A percentile compares a stretch with the other conserved stretches of the same genome.
Conservation (phyloP, 2,888 invertebrate species). For the Agriopis leucophaearia region DNA sequence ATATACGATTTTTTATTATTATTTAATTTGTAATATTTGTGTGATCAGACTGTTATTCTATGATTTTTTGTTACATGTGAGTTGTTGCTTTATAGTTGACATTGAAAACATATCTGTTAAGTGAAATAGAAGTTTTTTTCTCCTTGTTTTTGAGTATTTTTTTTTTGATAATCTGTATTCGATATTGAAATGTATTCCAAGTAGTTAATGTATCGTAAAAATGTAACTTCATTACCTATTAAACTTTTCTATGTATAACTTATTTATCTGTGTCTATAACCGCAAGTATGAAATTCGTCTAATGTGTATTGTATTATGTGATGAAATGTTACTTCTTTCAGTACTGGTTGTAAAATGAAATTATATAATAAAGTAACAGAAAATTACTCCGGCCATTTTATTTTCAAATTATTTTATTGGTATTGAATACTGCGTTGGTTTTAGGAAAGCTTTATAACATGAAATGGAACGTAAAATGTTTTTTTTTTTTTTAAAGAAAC, state of each 20-base stretch:
- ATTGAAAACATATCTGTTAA: conserved; percentile 80
- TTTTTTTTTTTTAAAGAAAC: too few species aligned
- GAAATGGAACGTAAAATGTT: too few species aligned
- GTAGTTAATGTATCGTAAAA: conserved; percentile 61
- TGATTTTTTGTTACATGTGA: conserved; percentile 84
- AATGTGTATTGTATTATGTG: conserved; percentile 77
- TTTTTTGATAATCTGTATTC: conserved; percentile 61
- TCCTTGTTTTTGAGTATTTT: conserved; percentile 59
- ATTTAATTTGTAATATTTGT: conserved; percentile 86
- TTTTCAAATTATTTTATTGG: background rate
- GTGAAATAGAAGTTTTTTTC: conserved; percentile 63
- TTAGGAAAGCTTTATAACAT: too few species aligned
- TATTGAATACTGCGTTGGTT: too few species aligned
- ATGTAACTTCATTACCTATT: conserved; percentile 67
- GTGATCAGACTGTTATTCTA: conserved; percentile 85
- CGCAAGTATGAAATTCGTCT: conserved; percentile 67
- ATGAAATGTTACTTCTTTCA: conserved; percentile 82
- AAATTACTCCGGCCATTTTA: conserved; percentile 44
- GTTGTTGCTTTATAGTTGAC: conserved; percentile 82
- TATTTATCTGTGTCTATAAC: conserved; percentile 78
- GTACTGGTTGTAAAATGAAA: conserved; percentile 84
- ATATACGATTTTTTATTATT: conserved; percentile 73
- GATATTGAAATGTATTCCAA: conserved; percentile 64
- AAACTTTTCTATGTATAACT: conserved; percentile 65
- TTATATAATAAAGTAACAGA: conserved; percentile 85